Percentiles rank a stretch among this genome's conserved stretches.
Conservation (phyloP, 2,113 vertebrate genomes). For the Lates calcarifer region DNA sequence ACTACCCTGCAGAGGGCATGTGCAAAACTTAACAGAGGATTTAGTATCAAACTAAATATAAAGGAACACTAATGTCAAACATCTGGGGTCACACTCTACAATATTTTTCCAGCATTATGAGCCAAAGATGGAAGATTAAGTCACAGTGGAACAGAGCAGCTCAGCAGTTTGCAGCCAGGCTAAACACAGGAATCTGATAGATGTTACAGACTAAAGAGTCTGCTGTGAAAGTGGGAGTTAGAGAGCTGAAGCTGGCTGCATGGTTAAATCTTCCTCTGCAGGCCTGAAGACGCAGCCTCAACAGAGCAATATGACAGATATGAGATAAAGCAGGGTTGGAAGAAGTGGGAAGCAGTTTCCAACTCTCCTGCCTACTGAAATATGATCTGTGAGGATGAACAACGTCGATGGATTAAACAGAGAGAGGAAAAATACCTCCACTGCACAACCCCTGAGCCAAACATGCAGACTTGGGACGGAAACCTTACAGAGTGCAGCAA, state of each 20-base stretch:
- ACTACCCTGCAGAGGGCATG: slow-evolving; percentile 31
- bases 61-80: slow-evolving; percentile 66
- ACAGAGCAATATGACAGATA: slow-evolving; percentile 47
- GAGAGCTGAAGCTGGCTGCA: slow-evolving; percentile 30
- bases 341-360: slow-evolving; percentile 44
- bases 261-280: slow-evolving; percentile 41
- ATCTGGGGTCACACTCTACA: slow-evolving; percentile 67
- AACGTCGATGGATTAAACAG: slow-evolving; percentile 48
- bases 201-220: slow-evolving; percentile 59
- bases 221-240: slow-evolving; percentile 42
- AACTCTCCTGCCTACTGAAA: slow-evolving; percentile 43
- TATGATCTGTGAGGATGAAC: slow-evolving; percentile 48
- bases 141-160: slow-evolving; percentile 59
- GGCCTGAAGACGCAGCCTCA: slow-evolving; percentile 32
- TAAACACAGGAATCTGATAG: slow-evolving; percentile 65
- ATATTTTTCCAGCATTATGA: slow-evolving; percentile 61
- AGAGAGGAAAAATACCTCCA: slow-evolving; percentile 8
- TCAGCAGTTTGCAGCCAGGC: slow-evolving; percentile 60
- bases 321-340: slow-evolving; percentile 60
- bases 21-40: slow-evolving; percentile 51
- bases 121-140: slow-evolving; percentile 73
- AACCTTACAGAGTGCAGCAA: slow-evolving; percentile 29
- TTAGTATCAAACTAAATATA: slow-evolving; percentile 56
- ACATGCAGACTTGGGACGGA: slow-evolving; percentile 30
- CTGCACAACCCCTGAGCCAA: slow-evolving; percentile 29